These are phyloP conservation scores for Phaethornis superciliosus DNA, from an alignment of 2,113 vertebrate species.

Conservation along the genomic window DNA sequence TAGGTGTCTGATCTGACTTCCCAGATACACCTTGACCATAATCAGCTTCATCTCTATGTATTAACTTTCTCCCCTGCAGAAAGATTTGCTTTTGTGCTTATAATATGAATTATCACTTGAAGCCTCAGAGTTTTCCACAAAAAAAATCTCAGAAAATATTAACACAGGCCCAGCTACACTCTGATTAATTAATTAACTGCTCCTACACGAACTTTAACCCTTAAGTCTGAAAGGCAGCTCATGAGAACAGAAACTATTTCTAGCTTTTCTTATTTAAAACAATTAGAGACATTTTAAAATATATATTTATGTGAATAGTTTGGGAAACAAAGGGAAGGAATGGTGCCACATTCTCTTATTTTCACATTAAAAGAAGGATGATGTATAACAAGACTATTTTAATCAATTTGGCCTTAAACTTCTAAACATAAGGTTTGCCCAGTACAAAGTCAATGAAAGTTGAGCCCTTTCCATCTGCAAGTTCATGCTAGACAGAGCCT, in stretches of 20 bases:
- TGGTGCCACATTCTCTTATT: not conserved
- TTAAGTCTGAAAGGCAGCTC: not conserved
- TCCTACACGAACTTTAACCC: not conserved
- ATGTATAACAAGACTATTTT: not conserved
- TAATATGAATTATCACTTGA: not conserved
- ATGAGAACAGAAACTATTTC: not conserved
- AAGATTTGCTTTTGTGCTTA: not conserved
- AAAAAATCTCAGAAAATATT: not conserved
- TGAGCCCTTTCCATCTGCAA: not conserved
- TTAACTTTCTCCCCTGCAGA: not conserved
- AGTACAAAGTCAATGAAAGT: not conserved
- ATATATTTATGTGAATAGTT: not conserved
- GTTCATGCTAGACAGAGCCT: not conserved
- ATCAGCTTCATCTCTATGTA: not conserved
- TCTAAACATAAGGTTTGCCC: not conserved
- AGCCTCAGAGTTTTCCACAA: not conserved
- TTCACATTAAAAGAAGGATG: not conserved
- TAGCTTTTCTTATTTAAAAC: rapidly evolving
- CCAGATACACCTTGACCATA: not conserved
- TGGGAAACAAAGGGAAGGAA: not conserved
- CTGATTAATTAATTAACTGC: not conserved
- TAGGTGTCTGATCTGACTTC: not conserved
- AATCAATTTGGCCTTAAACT: not conserved
- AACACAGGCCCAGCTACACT: not conserved
- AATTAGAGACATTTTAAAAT: not conserved